Conservation (phyloP, 2,888 invertebrate species). For the Noctuana brunneofusca region DNA sequence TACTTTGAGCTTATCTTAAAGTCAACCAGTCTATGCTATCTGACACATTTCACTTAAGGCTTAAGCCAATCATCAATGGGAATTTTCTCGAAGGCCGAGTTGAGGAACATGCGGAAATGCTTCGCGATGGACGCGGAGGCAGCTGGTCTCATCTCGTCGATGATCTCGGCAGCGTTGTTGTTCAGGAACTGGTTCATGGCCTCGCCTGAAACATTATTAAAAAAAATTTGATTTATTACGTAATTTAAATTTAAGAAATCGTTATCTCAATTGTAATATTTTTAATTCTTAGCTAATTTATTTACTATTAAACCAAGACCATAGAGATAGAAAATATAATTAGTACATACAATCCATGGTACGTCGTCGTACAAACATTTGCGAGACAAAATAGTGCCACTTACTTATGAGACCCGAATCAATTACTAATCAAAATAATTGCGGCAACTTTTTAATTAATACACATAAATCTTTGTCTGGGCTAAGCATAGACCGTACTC, state of each 20-base stretch:
- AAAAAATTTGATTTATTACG: background rate
- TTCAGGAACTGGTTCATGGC: conserved; percentile 93
- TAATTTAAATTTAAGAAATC: background rate
- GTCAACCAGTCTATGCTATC: conserved; percentile 19
- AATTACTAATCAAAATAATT: too few species aligned
- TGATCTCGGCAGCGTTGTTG: conserved; percentile 90
- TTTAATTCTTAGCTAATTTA: too few species aligned
- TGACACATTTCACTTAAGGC: conserved; percentile 50
- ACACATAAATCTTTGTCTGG: too few species aligned
- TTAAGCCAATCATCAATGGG: conserved; percentile 88
- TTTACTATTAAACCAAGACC: too few species aligned
- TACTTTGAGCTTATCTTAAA: conserved; percentile 16
- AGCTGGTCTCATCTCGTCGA: conserved; percentile 91
- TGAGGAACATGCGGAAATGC: conserved; percentile 88
- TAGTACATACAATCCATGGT: too few species aligned
- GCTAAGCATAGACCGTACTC: too few species aligned
- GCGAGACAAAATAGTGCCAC: too few species aligned
- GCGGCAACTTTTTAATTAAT: too few species aligned
- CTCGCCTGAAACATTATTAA: conserved; percentile 80
- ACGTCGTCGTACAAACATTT: too few species aligned
- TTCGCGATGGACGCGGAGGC: conserved; percentile 87
- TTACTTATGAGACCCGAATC: too few species aligned
- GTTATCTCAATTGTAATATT: too few species aligned
- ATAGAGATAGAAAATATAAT: too few species aligned
- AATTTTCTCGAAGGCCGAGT: conserved; percentile 87